Evolutionary conservation across 2,113 vertebrate species (phyloP).

Genomic region (Brienomyrus brachyistius): DNA sequence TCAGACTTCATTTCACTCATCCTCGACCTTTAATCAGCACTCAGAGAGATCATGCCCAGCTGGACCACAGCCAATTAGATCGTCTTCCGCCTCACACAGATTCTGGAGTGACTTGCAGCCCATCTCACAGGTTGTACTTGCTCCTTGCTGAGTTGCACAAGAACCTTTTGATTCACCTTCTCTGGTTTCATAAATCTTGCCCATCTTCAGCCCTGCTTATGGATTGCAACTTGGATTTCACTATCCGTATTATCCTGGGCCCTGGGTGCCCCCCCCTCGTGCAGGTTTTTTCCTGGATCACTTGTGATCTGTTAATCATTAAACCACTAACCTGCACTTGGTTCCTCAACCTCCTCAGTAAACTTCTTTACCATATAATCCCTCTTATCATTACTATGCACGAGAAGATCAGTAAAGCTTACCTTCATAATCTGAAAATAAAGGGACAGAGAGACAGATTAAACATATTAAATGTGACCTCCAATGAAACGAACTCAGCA

Average conservation of each 20-base stretch:
- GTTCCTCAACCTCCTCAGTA: background rate
- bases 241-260: background rate
- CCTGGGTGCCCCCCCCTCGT: background rate
- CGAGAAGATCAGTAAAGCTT: constrained; percentile 16
- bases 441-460: constrained; percentile 8
- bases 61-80: no score
- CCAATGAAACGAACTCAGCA: background rate
- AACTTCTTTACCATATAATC: background rate
- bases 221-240: background rate
- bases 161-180: background rate
- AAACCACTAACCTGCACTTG: background rate
- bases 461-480: background rate
- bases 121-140: background rate
- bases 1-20: no score
- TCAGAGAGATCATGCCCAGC: background rate
- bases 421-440: constrained; percentile 45
- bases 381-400: background rate
- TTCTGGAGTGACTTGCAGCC: background rate
- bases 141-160: background rate
- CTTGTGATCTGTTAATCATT: background rate
- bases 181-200: background rate
- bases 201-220: background rate
- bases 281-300: background rate
- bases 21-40: background rate
- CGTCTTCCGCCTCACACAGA: background rate